Conservation (phyloP, 2,888 invertebrate genomes). For the Polylopha cassiicola region DNA sequence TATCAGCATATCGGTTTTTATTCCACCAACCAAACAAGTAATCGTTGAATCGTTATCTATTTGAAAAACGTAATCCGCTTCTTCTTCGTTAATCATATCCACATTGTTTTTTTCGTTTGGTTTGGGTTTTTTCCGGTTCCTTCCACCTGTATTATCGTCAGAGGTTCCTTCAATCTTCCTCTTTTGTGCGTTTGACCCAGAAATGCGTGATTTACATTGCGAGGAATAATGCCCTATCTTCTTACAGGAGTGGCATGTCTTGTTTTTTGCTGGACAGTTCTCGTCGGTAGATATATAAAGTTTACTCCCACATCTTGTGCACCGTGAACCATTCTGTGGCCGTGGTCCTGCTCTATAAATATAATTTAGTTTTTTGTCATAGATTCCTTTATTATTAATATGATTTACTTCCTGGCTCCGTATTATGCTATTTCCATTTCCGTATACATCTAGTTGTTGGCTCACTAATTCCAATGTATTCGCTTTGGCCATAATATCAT, state of each 20-base stretch:
- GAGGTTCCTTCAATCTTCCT: no score
- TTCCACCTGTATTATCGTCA: neutral
- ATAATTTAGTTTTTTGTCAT: neutral
- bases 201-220: neutral
- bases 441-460: neutral
- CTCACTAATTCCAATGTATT: slow-evolving; percentile 3
- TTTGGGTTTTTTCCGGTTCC: neutral
- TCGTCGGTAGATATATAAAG: no score
- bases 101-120: neutral
- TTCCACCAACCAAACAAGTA: neutral
- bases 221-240: neutral
- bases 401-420: neutral
- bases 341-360: no score
- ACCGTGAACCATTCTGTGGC: no score
- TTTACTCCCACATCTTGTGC: no score
- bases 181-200: neutral
- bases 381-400: neutral
- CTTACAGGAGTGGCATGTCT: neutral
- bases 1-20: neutral
- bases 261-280: neutral
- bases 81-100: neutral
- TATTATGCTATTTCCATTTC: no score
- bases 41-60: neutral
- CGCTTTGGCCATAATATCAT: slow-evolving; percentile 3
- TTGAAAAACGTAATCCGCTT: slow-evolving; percentile 2